Base-by-base conservation (phyloP, 2,113 vertebrate genomes). In the Dendropsophus ebraccatus region DNA sequence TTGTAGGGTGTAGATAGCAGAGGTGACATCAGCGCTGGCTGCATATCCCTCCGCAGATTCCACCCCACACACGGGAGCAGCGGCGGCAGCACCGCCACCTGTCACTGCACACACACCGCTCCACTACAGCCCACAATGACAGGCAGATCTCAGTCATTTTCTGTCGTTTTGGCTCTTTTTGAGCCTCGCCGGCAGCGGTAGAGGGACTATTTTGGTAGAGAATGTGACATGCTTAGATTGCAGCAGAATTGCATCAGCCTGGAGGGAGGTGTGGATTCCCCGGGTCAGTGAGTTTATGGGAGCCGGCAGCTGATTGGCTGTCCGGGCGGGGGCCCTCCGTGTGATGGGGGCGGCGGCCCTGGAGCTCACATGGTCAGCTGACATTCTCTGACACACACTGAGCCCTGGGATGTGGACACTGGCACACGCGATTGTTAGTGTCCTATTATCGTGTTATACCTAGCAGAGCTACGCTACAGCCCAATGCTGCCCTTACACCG, bases 171-270 rank as follows among this genome's bases (percentile, higher is more conserved):
- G 41, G 41, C 3, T 41, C 41, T 41, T 41, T 41, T 41, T 41
- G 41, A 41, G 41, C 41, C 41, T 8, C 8, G n/a, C 3, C 41
- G 41, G 41, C 9, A 4, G 21, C 45, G 21, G 49, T 49, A 14
- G 9, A 25, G 83, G 88, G 78, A 88, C 86, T 88, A 87, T 82
- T 88, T 88, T n/a, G 23, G 47, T 32, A 77, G 2, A 41, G 16
- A 28, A 17, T 19, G 81, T 65, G 19, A 74, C 47, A 19, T 12
- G 54, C 4, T 10, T 4, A 0, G 41, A 87, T 89, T 89, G 85
- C 88, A 83, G 14, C 82, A 82, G 14, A 41, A 60, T 89, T 89
- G 87, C 88, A 89, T 89, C 88, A 89, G 87, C 88, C 84, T 56
- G 35, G 54, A 54, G 21, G 32, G 56, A 69, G 49, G 54, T 0